Evolutionary conservation across 2,113 vertebrate species (phyloP).

Genomic region (Oenanthe melanoleuca): DNA sequence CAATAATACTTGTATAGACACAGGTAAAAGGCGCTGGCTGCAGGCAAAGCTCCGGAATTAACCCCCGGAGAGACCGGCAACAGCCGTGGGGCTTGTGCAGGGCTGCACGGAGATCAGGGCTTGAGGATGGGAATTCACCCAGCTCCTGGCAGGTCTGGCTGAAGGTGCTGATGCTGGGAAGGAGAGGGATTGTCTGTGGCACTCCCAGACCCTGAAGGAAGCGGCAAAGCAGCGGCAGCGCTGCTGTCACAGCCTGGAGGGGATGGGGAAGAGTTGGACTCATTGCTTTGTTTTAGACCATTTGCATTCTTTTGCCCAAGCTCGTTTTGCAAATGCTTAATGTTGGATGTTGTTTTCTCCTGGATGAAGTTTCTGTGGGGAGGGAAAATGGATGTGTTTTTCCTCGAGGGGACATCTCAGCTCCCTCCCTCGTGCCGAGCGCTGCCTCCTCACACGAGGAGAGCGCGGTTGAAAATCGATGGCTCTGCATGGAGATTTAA

Average conservation of each 20-base stretch:
- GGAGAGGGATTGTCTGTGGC: not conserved
- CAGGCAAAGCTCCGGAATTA: not conserved
- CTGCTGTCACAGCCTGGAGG: not conserved
- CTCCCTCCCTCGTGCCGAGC: not conserved
- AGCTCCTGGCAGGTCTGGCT: not conserved
- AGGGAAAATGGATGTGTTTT: not conserved
- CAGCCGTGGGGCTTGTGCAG: not conserved
- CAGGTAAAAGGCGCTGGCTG: conserved; percentile 10
- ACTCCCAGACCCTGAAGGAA: not conserved
- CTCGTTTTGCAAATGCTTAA: not conserved
- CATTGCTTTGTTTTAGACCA: not conserved
- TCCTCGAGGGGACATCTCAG: not conserved
- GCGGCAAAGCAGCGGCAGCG: fast-evolving
- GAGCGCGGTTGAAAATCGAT: not conserved
- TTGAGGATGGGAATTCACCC: not conserved
- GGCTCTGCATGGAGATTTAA: conserved; percentile 37
- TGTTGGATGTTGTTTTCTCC: not conserved
- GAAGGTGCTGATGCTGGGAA: not conserved
- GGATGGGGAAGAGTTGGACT: not conserved
- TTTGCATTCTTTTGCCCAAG: not conserved
- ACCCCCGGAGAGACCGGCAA: not conserved
- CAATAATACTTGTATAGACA: not conserved
- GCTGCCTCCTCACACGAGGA: not conserved
- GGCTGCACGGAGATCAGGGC: not conserved
- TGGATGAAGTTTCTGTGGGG: not conserved